Evolutionary conservation across 2,113 vertebrate genomes (phyloP).

Genomic region (Oreotragus oreotragus): DNA sequence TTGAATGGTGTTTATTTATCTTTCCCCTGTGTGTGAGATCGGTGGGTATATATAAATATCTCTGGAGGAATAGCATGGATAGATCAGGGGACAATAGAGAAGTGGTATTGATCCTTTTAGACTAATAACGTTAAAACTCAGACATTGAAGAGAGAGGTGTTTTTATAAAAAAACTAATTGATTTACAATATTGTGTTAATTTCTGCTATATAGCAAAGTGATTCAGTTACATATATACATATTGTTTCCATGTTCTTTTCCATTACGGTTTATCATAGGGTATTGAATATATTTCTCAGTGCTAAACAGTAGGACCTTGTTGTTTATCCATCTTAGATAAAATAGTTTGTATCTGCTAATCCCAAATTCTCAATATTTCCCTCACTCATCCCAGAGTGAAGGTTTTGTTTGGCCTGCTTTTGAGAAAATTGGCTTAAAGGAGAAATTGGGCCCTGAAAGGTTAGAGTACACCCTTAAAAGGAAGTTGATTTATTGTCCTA

Average conservation of each 20-base stretch:
- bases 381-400: not conserved
- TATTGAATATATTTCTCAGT: not conserved
- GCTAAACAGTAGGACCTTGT: not conserved
- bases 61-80: not conserved
- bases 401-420: not conserved
- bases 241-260: not conserved
- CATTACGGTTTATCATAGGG: not conserved
- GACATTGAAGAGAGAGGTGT: not conserved
- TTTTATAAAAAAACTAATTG: not conserved
- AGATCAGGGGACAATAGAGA: not conserved
- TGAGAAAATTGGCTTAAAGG: not conserved
- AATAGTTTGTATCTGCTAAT: not conserved
- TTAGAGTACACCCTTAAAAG: not conserved
- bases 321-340: not conserved
- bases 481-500: not conserved
- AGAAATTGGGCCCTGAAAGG: not conserved
- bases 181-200: not conserved
- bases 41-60: not conserved
- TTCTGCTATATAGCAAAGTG: not conserved
- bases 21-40: not conserved
- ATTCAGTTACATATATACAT: not conserved
- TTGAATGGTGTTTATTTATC: constrained; percentile 16
- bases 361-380: not conserved
- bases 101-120: not conserved
- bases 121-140: not conserved